These are phyloP conservation scores for Scolopax rusticola DNA, from an alignment of 2,797 vertebrate genomes.

Conservation along the genomic window DNA sequence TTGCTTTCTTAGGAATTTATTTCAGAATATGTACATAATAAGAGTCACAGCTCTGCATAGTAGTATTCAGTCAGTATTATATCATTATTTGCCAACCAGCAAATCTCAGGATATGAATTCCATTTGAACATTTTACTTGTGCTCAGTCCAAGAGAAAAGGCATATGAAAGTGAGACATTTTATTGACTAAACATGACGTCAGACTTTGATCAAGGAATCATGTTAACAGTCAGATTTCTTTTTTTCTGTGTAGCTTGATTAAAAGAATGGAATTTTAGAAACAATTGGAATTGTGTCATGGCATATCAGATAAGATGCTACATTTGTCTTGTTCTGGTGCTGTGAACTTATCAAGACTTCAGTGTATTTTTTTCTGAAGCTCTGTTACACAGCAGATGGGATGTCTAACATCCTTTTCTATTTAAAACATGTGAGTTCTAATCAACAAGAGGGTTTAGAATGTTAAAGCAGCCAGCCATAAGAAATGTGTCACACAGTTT, in stretches of 20 bases:
- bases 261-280: slow-evolving; percentile 55
- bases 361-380: slow-evolving; percentile 43
- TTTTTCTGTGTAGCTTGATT: neutral
- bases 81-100: neutral
- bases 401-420: slow-evolving; percentile 80
- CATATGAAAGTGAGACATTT: slow-evolving; percentile 26
- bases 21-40: slow-evolving; percentile 43
- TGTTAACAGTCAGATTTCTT: neutral
- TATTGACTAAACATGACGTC: neutral
- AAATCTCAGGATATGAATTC: neutral
- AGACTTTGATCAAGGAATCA: neutral
- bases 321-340: slow-evolving; percentile 67
- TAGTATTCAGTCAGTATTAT: slow-evolving; percentile 2
- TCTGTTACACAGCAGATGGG: slow-evolving; percentile 78
- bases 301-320: slow-evolving; percentile 48
- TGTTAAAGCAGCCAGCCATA: slow-evolving; percentile 82
- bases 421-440: slow-evolving; percentile 81
- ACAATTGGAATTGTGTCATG: slow-evolving; percentile 29
- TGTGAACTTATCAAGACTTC: slow-evolving; percentile 73
- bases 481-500: slow-evolving; percentile 81
- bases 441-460: slow-evolving; percentile 81
- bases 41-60: slow-evolving; percentile 1
- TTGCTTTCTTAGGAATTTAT: slow-evolving; percentile 56
- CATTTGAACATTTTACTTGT: neutral
- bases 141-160: neutral